Percentiles rank a stretch among this genome's conserved stretches.
Evolutionary conservation across 2,113 vertebrate genomes (phyloP).

Genomic region (Agapornis roseicollis): DNA sequence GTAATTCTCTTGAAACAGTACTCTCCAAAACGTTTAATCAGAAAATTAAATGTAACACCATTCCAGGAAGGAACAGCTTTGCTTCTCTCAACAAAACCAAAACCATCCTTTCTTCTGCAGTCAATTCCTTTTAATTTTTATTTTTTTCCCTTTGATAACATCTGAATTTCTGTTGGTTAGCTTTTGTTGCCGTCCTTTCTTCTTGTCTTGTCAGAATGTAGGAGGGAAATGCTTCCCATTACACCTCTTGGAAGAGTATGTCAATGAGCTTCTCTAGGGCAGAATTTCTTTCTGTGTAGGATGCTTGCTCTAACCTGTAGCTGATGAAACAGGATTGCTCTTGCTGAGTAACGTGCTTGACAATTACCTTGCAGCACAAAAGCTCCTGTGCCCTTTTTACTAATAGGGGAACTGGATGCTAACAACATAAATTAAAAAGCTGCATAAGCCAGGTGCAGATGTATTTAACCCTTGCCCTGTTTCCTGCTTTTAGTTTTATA

Average conservation of each 20-base stretch:
- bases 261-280: not conserved
- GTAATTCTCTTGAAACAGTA: not conserved
- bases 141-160: not conserved
- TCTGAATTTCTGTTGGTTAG: not conserved
- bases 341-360: not conserved
- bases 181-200: not conserved
- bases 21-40: not conserved
- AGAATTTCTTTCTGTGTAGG: not conserved
- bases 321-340: not conserved
- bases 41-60: conserved; percentile 1
- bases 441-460: not conserved
- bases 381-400: not conserved
- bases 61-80: not conserved
- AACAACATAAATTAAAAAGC: not conserved
- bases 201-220: not conserved
- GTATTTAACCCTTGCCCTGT: not conserved
- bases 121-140: not conserved
- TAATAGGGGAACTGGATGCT: not conserved
- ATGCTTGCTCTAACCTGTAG: not conserved
- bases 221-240: not conserved
- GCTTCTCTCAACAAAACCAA: not conserved
- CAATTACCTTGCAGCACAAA: not conserved
- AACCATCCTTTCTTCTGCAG: not conserved
- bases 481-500: not conserved
- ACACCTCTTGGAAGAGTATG: not conserved